Conservation (phyloP, 1,140 invertebrate genomes). For the Chymomyza costata region DNA sequence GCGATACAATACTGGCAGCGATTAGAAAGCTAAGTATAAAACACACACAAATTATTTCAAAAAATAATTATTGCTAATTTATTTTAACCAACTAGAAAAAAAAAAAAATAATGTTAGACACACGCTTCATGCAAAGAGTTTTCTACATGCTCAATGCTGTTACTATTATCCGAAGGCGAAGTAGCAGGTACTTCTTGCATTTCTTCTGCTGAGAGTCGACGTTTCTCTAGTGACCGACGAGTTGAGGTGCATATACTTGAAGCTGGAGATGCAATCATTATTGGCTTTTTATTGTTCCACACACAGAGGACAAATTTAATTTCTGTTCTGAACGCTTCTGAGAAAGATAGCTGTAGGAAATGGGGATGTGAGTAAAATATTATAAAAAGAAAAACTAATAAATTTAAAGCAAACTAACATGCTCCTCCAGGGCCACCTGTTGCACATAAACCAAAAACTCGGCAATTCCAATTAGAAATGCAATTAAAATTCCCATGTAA, state of each 20-base stretch:
- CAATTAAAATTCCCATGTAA: conserved; percentile 80
- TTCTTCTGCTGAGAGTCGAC: conserved; percentile 51
- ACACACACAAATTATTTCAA: no score
- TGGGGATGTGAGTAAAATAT: neutral
- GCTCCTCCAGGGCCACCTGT: conserved; percentile 85
- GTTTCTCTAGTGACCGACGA: conserved; percentile 39
- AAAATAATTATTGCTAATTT: neutral
- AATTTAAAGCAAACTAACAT: conserved; percentile 52
- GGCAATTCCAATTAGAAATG: conserved; percentile 81
- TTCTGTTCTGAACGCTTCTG: conserved; percentile 54
- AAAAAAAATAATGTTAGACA: conserved; percentile 15
- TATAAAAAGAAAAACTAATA: neutral
- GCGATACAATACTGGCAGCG: no score
- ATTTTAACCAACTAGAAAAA: conserved; percentile 12
- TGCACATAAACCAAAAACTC: conserved; percentile 91
- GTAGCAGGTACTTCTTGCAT: conserved; percentile 41
- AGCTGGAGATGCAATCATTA: conserved; percentile 34
- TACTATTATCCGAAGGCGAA: neutral
- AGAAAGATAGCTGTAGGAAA: conserved; percentile 76
- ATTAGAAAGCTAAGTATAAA: no score
- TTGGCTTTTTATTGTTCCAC: conserved; percentile 70
- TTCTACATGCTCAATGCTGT: conserved; percentile 7
- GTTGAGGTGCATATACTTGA: conserved; percentile 44
- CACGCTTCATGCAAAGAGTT: conserved; percentile 12
- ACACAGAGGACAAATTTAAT: conserved; percentile 56